Conservation (phyloP, 2,797 vertebrate species). For the Sternotherus odoratus region DNA sequence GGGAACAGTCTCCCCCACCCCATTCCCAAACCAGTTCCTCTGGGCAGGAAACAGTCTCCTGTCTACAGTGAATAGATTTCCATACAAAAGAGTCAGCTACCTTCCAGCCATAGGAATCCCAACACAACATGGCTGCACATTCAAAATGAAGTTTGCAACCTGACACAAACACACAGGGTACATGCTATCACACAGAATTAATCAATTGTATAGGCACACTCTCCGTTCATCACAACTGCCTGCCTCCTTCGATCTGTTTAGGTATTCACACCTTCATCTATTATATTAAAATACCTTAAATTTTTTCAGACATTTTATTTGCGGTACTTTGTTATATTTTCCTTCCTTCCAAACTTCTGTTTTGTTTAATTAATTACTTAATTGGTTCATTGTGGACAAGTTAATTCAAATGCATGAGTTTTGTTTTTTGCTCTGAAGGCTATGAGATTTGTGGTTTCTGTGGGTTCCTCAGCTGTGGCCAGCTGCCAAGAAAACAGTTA, state of each 20-base stretch:
- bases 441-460: not conserved
- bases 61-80: no score
- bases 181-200: not conserved
- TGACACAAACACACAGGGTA: not conserved
- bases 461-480: not conserved
- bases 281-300: not conserved
- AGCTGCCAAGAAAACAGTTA: not conserved
- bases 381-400: not conserved
- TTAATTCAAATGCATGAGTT: not conserved
- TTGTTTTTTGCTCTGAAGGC: not conserved
- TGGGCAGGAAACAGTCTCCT: no score
- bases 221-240: not conserved
- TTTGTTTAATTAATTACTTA: not conserved
- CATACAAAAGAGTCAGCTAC: no score
- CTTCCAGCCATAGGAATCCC: no score
- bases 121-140: no score
- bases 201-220: not conserved
- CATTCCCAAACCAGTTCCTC: no score
- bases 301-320: not conserved
- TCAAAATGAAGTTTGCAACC: no score
- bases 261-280: not conserved
- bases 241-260: not conserved
- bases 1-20: no score
- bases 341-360: not conserved
- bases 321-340: not conserved